A percentile compares a stretch with the other conserved stretches of the same genome.
Evolutionary conservation across 2,888 invertebrate species (phyloP).

Genomic region (Pyrochroa serraticornis): DNA sequence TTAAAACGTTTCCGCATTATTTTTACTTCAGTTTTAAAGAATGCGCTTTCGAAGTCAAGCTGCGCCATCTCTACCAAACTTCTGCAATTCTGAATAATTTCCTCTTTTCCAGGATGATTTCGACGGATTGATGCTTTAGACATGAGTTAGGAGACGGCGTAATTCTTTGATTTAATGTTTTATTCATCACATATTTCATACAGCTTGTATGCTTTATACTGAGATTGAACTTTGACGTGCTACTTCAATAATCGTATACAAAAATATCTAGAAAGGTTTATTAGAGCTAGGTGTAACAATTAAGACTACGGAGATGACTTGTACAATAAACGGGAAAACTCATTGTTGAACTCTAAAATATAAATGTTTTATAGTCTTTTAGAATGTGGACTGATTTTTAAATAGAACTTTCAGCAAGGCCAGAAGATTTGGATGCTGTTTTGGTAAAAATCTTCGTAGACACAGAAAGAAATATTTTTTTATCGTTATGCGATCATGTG

Average conservation of each 20-base stretch:
- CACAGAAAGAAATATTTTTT: constrained; percentile 9
- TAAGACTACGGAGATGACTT: constrained; percentile 26
- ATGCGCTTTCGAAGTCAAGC: too few relatives aligned
- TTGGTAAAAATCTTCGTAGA: constrained; percentile 31
- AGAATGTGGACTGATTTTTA: constrained; percentile 43
- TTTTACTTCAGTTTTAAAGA: too few relatives aligned
- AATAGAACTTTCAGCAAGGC: constrained; percentile 24
- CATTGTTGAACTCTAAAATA: constrained; percentile 28
- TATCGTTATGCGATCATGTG: constrained; percentile 32
- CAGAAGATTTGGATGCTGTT: constrained; percentile 34
- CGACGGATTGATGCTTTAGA: constrained; percentile 42
- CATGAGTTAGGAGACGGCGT: constrained; percentile 8
- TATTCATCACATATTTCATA: constrained; percentile 34
- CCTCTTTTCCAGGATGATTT: constrained; percentile 40
- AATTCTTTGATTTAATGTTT: constrained; percentile 35
- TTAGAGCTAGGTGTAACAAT: constrained; percentile 30
- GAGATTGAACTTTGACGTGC: constrained; percentile 31
- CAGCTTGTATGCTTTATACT: constrained; percentile 36
- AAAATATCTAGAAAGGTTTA: constrained; percentile 26
- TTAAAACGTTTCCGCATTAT: too few relatives aligned
- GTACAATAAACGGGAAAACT: constrained; percentile 26
- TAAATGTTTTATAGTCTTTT: constrained; percentile 41
- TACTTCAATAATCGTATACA: constrained; percentile 29
- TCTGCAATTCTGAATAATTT: neutral
- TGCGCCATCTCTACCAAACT: too few relatives aligned